Base-by-base conservation (phyloP, 2,888 invertebrate genomes). In the Drosophila tripunctata region DNA sequence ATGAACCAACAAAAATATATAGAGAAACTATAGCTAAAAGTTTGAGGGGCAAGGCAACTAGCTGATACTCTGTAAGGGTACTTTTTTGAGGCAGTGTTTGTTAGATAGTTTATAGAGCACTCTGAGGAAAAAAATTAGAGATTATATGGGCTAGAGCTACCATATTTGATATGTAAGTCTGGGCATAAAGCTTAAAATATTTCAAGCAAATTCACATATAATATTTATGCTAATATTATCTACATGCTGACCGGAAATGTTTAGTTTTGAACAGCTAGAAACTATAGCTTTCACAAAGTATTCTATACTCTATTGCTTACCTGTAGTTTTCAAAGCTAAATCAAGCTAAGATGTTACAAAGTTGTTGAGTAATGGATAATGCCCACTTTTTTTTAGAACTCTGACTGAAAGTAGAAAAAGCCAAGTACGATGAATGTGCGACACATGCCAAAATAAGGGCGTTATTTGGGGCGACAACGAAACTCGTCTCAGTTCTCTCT, bases 361-460 rank as follows among this genome's bases (percentile, higher is more conserved):
- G 4, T 6, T 12, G 0, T 1, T 24, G 12, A 14, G 17, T n/a
- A 41, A 19, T 14, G 22, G 22, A 5, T 19, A n/a, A 8, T 24
- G 19, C 38, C 50, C 17, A 2, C n/a, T 4, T 2, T 7, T 5
- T 22, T 3, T 3, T 5, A 6, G n/a, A 3, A 17, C 21, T 27
- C 6, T 8, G 12, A 3, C 35, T 10, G 36, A 14, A 27, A 7
- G 24, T 12, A 15, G n/a, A 33, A n/a, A 17, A 48, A 50, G 54
- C 41, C 54, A 30, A 72, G 61, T 57, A 56, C 73, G 67, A 67
- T 74, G 58, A 76, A 74, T 74, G 77, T 63, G 73, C 74, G 74
- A 74, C 74, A 74, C 63, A 77, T 74, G 74, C 74, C 77, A 77
- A 77, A 63, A 66, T 31, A 51, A n/a, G 27, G 27, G 27, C 22